Evolutionary conservation across 2,797 vertebrate genomes (phyloP), one percentile per base, ranked within the genome.

Genomic region (Sebastes minor): DNA sequence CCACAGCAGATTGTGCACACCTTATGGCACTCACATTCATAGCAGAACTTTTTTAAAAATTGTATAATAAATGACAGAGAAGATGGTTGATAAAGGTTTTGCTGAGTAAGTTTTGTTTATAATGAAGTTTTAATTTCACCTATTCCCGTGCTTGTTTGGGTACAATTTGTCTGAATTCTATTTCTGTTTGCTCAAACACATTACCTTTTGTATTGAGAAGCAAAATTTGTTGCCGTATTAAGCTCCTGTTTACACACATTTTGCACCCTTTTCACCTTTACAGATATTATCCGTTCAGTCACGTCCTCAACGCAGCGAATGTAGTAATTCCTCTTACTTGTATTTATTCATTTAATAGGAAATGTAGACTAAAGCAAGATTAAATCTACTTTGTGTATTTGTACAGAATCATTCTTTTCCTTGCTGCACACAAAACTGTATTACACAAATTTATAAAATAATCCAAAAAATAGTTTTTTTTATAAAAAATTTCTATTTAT

Each of bases 401-500:
- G 7, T 82, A 60, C 49, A 64, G 25, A 57, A 53, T 6, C 25
- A 25, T n/a, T 14, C 28, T 42, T 53, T 32, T 12, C 11, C 2
- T 32, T 22, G 20, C 49, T 66, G 55, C 42, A 56, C 25, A 53
- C 12, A 76, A 27, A 62, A 57, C 13, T 12, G 22, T 46, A 20
- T 35, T 49, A 27, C 28, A 71, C 23, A 60, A 1, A 42, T 53
- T 14, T 38, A 4, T 32, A 3, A 46, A 52, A 59, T 57, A 28
- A 67, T 64, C 28, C 12, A 38, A 3, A 33, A 74, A 61, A 46
- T 27, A 62, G 23, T 16, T 76, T 35, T 35, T 30, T 52, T 25
- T 42, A 38, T 57, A 56, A 56, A 25, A 75, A 38, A 27, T 25
- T 6, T 80, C 1, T 81, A 80, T 87, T 82, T 86, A 88, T 88